Evolutionary conservation across 1,140 invertebrate genomes (phyloP).

Genomic region (Drosophila ohnishii): DNA sequence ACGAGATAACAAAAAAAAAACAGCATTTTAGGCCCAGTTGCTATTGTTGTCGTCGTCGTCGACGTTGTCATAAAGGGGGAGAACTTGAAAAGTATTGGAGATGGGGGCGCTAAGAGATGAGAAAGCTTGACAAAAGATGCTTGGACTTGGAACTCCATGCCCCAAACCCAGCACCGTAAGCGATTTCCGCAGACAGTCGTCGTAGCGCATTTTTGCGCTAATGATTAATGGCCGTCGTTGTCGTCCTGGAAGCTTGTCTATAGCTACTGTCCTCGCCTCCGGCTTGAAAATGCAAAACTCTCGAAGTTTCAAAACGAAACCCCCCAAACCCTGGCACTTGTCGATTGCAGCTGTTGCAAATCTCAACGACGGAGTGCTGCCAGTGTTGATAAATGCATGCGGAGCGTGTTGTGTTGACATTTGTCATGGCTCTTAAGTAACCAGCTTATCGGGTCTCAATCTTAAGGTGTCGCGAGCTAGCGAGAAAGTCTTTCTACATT

Average conservation of each 20-base stretch:
- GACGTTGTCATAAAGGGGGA: conserved; percentile 8
- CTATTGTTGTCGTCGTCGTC: conserved; percentile 52
- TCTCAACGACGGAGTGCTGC: conserved; percentile 48
- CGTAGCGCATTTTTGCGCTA: conserved; percentile 68
- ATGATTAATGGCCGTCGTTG: conserved; percentile 75
- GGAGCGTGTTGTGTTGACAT: conserved; percentile 50
- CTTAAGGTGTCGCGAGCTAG: conserved; percentile 20
- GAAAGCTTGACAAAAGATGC: conserved; percentile 37
- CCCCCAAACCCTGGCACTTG: conserved; percentile 1
- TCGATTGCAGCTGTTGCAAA: conserved; percentile 77
- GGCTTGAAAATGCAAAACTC: conserved; percentile 69
- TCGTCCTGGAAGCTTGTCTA: conserved; percentile 25
- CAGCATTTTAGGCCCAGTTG: conserved; percentile 58
- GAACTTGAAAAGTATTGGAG: neutral
- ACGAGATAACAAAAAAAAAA: conserved; percentile 47
- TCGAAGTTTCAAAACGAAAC: conserved; percentile 12
- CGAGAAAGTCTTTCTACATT: neutral
- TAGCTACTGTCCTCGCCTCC: conserved; percentile 37
- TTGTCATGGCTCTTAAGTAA: conserved; percentile 47
- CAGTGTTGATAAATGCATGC: conserved; percentile 76
- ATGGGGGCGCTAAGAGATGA: conserved; percentile 26
- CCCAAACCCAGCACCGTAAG: neutral
- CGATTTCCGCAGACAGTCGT: conserved; percentile 40
- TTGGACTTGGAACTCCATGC: conserved; percentile 31
- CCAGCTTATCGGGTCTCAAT: conserved; percentile 51